phyloP scores from a whole-genome alignment of 2,797 vertebrate genomes.

The Peromyscus melanophrys region DNA sequence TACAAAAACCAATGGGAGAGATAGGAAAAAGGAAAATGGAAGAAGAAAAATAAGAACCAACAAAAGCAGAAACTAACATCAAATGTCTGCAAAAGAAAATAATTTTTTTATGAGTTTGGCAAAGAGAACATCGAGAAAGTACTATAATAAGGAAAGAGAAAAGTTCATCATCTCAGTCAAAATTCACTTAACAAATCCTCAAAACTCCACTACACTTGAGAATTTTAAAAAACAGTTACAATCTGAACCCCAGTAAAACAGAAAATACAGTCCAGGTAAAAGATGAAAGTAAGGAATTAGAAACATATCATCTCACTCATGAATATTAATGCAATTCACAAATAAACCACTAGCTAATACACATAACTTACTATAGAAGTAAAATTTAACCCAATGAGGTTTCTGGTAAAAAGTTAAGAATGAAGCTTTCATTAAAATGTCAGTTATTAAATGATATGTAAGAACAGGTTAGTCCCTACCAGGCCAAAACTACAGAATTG shows the following conservation, averaged over 20 bases:
- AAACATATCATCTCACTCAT: not conserved
- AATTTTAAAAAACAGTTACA: not conserved
- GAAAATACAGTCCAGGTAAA: not conserved
- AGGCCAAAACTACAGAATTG: not conserved
- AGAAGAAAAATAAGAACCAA: not conserved
- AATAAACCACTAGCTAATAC: not conserved
- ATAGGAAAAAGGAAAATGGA: not conserved
- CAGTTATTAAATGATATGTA: not conserved
- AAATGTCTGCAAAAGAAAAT: not conserved
- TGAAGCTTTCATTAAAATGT: not conserved
- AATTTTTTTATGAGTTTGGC: not conserved
- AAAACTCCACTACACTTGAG: not conserved
- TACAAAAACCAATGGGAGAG: not conserved
- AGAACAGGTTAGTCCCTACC: not conserved
- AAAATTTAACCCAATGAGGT: not conserved
- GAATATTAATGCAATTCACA: constrained; percentile 4
- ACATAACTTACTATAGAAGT: not conserved
- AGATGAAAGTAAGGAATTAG: not conserved
- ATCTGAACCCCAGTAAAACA: not conserved
- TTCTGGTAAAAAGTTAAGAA: not conserved
- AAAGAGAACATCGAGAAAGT: not conserved
- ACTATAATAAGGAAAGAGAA: not conserved
- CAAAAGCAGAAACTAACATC: not conserved
- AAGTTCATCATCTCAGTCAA: not conserved
- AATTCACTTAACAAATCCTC: not conserved